These are phyloP conservation scores for Catharus ustulatus DNA, from an alignment of 2,797 vertebrate species.

Conservation along the genomic window DNA sequence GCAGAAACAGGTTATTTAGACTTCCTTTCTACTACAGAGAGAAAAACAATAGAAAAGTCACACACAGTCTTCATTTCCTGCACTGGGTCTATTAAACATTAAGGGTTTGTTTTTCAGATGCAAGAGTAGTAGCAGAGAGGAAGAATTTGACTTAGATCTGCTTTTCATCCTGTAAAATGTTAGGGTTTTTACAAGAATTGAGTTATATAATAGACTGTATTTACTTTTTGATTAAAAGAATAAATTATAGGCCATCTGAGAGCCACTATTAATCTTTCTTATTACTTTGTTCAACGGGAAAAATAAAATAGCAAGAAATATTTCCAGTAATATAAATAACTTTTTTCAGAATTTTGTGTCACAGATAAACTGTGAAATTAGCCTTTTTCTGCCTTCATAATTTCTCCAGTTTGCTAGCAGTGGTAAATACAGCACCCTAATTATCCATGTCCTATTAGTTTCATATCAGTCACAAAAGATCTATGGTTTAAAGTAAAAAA, in stretches of 20 bases:
- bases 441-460: conserved; percentile 12
- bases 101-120: conserved; percentile 28
- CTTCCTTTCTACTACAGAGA: neutral
- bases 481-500: conserved; percentile 18
- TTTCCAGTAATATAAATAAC: conserved; percentile 21
- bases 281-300: conserved; percentile 3
- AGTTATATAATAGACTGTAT: neutral
- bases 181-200: neutral
- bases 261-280: conserved; percentile 17
- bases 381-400: conserved; percentile 13
- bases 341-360: conserved; percentile 27
- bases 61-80: neutral
- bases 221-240: conserved; percentile 50
- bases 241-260: conserved; percentile 1
- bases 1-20: conserved; percentile 21
- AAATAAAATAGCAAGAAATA: conserved; percentile 17
- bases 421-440: conserved; percentile 33
- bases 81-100: neutral
- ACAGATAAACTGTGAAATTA: conserved; percentile 59
- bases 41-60: neutral
- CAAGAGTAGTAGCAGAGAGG: neutral
- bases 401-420: conserved; percentile 6
- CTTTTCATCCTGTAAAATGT: neutral
- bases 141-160: neutral
- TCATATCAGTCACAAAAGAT: conserved; percentile 12